Conservation (phyloP, 2,797 vertebrate species). For the Molossus molossus region DNA sequence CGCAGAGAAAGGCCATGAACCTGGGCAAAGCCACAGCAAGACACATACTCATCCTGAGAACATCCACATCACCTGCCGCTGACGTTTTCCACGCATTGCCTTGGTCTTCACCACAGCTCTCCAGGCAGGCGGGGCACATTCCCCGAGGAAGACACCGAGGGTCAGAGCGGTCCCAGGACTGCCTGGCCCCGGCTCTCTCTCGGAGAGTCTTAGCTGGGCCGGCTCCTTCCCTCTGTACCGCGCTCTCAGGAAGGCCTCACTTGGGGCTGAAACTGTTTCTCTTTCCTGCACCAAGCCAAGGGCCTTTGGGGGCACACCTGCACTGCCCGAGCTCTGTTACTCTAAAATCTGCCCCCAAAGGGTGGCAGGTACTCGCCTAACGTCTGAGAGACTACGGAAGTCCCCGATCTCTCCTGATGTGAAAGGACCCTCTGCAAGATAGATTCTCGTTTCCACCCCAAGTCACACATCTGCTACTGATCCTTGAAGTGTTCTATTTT, state of each 20-base stretch:
- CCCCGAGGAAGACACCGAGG: background rate
- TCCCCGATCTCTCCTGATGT: rapidly evolving
- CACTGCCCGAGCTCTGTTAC: background rate
- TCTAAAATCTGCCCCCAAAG: background rate
- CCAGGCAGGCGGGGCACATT: rapidly evolving
- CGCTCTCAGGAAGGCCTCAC: background rate
- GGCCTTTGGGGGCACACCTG: background rate
- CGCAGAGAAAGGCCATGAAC: background rate
- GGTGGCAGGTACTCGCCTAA: rapidly evolving
- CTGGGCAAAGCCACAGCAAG: background rate
- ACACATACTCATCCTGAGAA: rapidly evolving
- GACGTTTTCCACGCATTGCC: rapidly evolving
- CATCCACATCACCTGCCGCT: rapidly evolving
- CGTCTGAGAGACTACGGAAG: rapidly evolving
- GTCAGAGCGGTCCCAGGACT: background rate
- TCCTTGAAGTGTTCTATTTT: background rate
- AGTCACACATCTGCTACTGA: rapidly evolving
- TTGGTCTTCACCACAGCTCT: background rate
- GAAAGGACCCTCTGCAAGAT: background rate
- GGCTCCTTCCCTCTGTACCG: background rate
- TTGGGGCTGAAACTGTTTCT: background rate
- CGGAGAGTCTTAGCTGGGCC: rapidly evolving
- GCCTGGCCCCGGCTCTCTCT: background rate
- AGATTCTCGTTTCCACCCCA: background rate
- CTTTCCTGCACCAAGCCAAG: background rate